These are phyloP conservation scores for Acleris sparsana DNA, from an alignment of 2,888 invertebrate genomes.

Conservation along the genomic window DNA sequence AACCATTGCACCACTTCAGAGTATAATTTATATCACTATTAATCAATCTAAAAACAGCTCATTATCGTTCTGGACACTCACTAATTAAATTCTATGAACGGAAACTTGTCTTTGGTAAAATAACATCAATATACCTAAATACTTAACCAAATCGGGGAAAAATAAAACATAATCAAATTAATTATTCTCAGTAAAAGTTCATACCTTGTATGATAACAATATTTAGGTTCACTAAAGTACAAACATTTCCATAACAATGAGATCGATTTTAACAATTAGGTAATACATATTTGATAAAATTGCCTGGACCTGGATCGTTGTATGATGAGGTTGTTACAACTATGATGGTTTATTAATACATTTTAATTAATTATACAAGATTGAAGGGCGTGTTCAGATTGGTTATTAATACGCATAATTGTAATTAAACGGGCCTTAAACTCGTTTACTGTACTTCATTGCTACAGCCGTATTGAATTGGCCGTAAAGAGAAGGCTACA, in stretches of 20 bases:
- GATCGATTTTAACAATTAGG: conserved; percentile 75
- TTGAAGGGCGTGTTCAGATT: not conserved
- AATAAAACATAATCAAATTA: conserved; percentile 57
- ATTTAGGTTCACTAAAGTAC: conserved; percentile 69
- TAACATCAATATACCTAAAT: conserved; percentile 55
- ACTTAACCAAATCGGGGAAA: conserved; percentile 58
- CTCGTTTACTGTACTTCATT: too few species aligned
- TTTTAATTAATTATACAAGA: conserved; percentile 20
- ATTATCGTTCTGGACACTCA: conserved; percentile 48
- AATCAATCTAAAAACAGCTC: conserved; percentile 54
- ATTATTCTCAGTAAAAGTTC: conserved; percentile 68
- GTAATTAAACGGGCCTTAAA: too few species aligned
- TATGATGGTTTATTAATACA: conserved; percentile 22
- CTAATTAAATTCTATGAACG: conserved; percentile 59
- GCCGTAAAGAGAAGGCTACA: too few species aligned
- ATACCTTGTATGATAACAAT: conserved; percentile 84
- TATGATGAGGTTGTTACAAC: conserved; percentile 45
- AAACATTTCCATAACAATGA: conserved; percentile 80
- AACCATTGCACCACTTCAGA: conserved; percentile 77
- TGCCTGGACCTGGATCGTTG: conserved; percentile 72
- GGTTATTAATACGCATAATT: not conserved
- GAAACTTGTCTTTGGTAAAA: conserved; percentile 80
- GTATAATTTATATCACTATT: conserved; percentile 65
- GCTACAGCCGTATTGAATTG: too few species aligned
- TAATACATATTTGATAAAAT: conserved; percentile 49